Base-by-base conservation (phyloP, 1,140 invertebrate genomes). In the Antheraea mylitta region DNA sequence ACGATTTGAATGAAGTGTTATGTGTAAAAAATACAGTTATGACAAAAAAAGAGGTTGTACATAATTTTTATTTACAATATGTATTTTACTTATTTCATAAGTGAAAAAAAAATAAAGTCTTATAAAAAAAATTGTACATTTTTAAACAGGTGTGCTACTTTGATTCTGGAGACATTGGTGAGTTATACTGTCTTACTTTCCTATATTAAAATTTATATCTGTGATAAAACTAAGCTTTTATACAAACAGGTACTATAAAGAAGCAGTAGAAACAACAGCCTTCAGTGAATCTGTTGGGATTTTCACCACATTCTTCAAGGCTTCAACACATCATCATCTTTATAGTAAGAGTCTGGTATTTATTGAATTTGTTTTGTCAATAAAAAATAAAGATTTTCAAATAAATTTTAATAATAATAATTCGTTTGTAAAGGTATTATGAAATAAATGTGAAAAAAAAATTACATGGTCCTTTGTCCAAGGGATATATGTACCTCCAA, bases 311-410 rank as follows among this genome's bases (percentile, higher is more conserved):
- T 58, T 69, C 59, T 22, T 67, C 58, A 64, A 61, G 65, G n/a
- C 65, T 58, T 71, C 72, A 11, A 59, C 67, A 68, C 67, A 68
- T 76, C 89, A 77, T 66, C 87, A 77, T 72, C 78, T 64, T 89
- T 88, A 91, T 89, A 91, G 89, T 91, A 91, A 91, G 89, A 89
- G 48, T 65, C 78, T 78, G 87, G 89, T 87, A 90, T 85, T 91
- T 89, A 83, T 88, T 87, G 86, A 80, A 87, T 87, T 82, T 79
- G 76, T 78, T 88, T 81, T 90, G 89, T 89, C 78, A 85, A 86
- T 87, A 89, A 89, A 81, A 86, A 83, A 87, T 83, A 85, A 83
- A 87, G 70, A 74, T 69, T 75, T 70, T 74, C 53, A 72, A 84
- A 83, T 79, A 83, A 85, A 84, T 69, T 72, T 71, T 71, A 72